phyloP scores from a whole-genome alignment of 1,140 invertebrate genomes.

The Melitaea cinxia region DNA sequence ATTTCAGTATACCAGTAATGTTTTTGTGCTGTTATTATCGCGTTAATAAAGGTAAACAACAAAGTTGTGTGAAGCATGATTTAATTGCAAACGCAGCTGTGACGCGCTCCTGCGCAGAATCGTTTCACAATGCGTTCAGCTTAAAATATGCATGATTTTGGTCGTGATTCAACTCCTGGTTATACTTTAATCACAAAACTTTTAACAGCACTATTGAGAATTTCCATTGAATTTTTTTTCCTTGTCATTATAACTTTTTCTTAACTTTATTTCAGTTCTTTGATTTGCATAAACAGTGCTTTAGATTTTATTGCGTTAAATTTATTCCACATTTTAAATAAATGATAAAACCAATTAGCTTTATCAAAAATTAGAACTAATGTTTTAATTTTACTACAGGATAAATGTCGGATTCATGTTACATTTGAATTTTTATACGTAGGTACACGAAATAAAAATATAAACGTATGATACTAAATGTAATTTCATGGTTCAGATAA shows the following conservation, averaged over 20 bases:
- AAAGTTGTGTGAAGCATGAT: not conserved
- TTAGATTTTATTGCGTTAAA: constrained; percentile 7
- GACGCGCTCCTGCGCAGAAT: constrained; percentile 16
- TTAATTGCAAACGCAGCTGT: constrained; percentile 12
- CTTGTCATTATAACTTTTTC: constrained; percentile 17
- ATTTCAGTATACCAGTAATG: no score
- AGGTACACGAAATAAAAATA: no score
- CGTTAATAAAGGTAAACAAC: constrained; percentile 9
- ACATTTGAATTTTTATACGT: no score
- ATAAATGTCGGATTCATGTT: no score
- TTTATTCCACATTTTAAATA: not conserved
- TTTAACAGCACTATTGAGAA: constrained; percentile 41
- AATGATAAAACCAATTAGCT: not conserved
- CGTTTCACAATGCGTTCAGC: constrained; percentile 23
- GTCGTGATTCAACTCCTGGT: constrained; percentile 44
- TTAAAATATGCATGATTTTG: constrained; percentile 36
- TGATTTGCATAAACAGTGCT: not conserved
- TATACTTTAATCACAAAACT: constrained; percentile 45
- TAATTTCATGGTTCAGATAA: no score
- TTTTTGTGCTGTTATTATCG: not conserved
- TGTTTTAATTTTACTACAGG: no score
- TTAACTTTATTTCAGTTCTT: constrained; percentile 2
- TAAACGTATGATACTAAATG: no score
- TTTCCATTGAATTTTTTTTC: constrained; percentile 26
- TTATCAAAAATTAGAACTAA: not conserved